Evolutionary conservation across 2,888 invertebrate species (phyloP).

Genomic region (Lasioglossum figueresi): DNA sequence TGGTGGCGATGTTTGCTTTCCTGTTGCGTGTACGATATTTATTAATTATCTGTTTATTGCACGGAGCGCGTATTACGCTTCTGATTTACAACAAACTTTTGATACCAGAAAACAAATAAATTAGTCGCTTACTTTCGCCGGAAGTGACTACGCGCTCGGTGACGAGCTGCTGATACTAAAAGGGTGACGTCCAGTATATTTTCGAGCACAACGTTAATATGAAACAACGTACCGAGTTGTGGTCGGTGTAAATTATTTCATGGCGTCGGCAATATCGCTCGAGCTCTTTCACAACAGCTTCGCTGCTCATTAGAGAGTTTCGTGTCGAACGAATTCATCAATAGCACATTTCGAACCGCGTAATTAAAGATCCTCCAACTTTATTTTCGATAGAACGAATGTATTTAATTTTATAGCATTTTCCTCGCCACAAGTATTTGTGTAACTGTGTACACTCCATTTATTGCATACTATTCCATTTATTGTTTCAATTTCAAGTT

Average conservation of each 20-base stretch:
- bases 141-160: background rate
- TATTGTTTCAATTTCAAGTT: background rate
- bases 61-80: too few relatives aligned
- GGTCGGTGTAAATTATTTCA: background rate
- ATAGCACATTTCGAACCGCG: background rate
- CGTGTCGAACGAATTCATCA: background rate
- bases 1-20: background rate
- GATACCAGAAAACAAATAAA: background rate
- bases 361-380: background rate
- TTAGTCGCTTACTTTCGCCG: background rate
- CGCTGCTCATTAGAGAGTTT: background rate
- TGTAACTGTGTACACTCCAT: background rate
- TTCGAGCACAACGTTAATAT: background rate
- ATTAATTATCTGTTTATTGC: conserved; percentile 11
- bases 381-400: background rate
- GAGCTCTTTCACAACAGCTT: background rate
- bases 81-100: background rate
- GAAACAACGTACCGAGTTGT: background rate
- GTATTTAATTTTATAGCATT: background rate
- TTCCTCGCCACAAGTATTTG: too few relatives aligned
- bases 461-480: background rate
- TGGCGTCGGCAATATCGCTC: background rate
- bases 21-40: background rate
- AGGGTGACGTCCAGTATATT: background rate
- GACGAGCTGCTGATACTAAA: background rate